Evolutionary conservation across 2,888 invertebrate genomes (phyloP).

Genomic region (Steromphala cineraria): DNA sequence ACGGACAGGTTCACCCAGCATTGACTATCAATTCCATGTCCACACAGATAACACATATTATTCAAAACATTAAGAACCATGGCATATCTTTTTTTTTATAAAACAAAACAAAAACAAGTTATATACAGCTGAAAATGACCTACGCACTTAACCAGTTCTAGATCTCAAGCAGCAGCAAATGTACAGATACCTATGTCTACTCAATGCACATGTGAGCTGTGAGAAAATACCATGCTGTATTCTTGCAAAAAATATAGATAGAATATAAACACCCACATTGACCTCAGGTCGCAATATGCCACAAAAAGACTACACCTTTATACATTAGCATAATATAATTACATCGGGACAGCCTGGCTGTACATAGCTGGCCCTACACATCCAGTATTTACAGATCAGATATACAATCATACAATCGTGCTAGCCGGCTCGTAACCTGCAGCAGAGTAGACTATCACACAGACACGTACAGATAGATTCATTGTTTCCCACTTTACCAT

Average conservation of each 20-base stretch:
- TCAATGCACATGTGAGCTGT: not conserved
- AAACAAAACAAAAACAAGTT: not conserved
- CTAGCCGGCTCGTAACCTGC: too few relatives aligned
- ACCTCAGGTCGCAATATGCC: not conserved
- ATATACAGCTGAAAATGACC: not conserved
- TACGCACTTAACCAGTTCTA: not conserved
- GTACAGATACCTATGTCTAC: not conserved
- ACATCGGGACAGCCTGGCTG: too few relatives aligned
- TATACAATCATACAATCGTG: too few relatives aligned
- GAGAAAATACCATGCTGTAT: slow-evolving; percentile 1
- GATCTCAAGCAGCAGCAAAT: not conserved
- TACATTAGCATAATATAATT: not conserved
- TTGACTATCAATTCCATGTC: too few relatives aligned
- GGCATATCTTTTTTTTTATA: not conserved
- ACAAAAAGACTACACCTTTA: not conserved
- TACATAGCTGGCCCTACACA: too few relatives aligned
- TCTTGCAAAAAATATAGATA: not conserved
- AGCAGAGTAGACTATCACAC: too few relatives aligned
- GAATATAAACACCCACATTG: not conserved
- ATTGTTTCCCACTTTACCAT: too few relatives aligned
- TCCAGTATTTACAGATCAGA: too few relatives aligned
- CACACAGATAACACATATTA: not conserved
- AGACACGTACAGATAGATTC: too few relatives aligned
- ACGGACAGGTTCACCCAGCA: too few relatives aligned
- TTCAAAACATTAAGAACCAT: not conserved